phyloP scores from a whole-genome alignment of 2,797 vertebrate genomes.

The Pantherophis alleghaniensis region DNA sequence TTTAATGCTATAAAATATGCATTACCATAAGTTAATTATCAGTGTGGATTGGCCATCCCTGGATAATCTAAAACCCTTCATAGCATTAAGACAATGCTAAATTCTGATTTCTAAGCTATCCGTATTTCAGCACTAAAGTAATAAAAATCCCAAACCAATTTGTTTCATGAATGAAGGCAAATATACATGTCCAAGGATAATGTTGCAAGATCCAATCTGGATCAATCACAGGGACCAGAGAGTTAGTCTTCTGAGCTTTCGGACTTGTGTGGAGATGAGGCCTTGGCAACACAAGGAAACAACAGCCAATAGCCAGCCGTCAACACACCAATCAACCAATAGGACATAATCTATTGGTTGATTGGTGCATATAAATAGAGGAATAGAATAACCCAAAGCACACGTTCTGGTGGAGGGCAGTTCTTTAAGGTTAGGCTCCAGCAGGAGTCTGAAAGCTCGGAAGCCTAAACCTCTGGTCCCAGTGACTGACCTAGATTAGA shows the following conservation, averaged over 20 bases:
- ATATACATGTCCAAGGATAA: background rate
- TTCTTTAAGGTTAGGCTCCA: background rate
- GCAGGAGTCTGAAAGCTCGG: background rate
- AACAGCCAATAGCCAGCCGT: background rate
- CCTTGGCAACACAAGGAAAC: background rate
- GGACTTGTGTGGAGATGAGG: background rate
- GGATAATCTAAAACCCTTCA: background rate
- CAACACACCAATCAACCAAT: background rate
- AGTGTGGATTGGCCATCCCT: background rate
- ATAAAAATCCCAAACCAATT: background rate
- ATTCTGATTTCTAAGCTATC: background rate
- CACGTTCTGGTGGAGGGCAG: background rate
- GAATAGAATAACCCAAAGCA: background rate
- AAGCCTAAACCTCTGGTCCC: background rate
- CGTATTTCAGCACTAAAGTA: background rate
- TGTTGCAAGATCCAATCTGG: background rate
- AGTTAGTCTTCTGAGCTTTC: background rate
- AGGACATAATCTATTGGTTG: too few species aligned
- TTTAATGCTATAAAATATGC: background rate
- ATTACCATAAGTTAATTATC: background rate
- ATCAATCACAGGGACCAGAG: background rate
- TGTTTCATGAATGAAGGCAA: background rate
- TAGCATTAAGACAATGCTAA: background rate
- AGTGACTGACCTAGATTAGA: background rate
- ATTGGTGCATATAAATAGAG: background rate